Percentiles rank a stretch among this genome's conserved stretches.
These are phyloP conservation scores for Eupithecia insigniata DNA, from an alignment of 2,888 invertebrate genomes.

Conservation along the genomic window DNA sequence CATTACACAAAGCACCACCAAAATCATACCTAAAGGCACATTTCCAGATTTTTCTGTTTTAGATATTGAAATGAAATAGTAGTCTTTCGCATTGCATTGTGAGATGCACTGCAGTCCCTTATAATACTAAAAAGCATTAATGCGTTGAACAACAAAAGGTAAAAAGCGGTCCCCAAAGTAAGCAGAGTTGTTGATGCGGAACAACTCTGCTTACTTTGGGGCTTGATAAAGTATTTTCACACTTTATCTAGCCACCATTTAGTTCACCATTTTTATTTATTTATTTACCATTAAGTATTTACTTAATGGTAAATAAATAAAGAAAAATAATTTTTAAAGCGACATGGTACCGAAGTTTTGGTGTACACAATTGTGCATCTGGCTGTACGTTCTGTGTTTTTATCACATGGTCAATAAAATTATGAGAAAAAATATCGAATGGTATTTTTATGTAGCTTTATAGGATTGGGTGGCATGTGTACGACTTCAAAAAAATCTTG, in stretches of 20 bases:
- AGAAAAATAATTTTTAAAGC: background rate
- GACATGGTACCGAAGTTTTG: background rate
- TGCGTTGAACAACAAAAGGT: too few species aligned
- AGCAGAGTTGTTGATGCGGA: too few species aligned
- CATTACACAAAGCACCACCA: too few species aligned
- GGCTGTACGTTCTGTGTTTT: background rate
- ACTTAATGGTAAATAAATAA: background rate
- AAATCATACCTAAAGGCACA: too few species aligned
- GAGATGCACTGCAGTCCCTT: background rate
- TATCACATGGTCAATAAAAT: background rate
- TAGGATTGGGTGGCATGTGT: background rate
- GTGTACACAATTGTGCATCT: too few species aligned
- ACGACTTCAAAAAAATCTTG: background rate
- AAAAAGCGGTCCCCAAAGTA: too few species aligned
- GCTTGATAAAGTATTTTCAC: background rate
- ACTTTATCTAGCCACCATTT: too few species aligned
- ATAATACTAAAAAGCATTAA: background rate
- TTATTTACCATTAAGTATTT: too few species aligned
- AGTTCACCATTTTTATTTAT: background rate
- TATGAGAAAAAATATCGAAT: background rate
- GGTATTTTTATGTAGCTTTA: slow-evolving; percentile 1
- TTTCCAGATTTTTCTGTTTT: too few species aligned
- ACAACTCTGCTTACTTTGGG: background rate
- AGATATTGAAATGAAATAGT: too few species aligned
- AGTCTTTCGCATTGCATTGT: too few species aligned